Evolutionary conservation across 1,140 invertebrate genomes (phyloP).

Genomic region (Magallana ariakensis): DNA sequence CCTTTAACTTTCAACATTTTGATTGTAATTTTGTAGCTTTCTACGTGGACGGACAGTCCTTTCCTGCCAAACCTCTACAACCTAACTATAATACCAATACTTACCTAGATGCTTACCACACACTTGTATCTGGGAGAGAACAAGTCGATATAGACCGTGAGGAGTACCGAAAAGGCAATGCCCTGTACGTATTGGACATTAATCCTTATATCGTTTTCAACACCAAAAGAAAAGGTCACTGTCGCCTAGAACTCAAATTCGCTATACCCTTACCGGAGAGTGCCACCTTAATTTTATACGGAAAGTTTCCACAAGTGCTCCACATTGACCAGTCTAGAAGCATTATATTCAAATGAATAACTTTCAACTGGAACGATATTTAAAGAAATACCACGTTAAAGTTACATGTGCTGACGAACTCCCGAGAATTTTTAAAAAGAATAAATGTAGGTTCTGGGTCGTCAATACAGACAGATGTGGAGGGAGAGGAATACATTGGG

Average conservation of each 20-base stretch:
- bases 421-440: not conserved
- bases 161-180: constrained; percentile 5
- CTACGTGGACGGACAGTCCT: too few relatives aligned
- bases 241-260: constrained; percentile 46
- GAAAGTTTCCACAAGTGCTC: too few relatives aligned
- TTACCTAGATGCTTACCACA: constrained; percentile 42
- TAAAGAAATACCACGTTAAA: too few relatives aligned
- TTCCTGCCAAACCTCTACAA: constrained; percentile 43
- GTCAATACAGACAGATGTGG: too few relatives aligned
- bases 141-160: not conserved
- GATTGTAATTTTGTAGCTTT: too few relatives aligned
- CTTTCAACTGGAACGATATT: too few relatives aligned
- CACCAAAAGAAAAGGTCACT: constrained; percentile 43
- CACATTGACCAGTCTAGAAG: too few relatives aligned
- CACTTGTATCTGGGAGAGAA: not conserved
- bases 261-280: constrained; percentile 37
- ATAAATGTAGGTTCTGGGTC: constrained; percentile 21
- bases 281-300: too few relatives aligned
- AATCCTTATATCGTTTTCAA: constrained; percentile 43
- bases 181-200: constrained; percentile 45
- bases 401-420: too few relatives aligned
- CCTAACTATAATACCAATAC: not conserved
- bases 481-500: too few relatives aligned
- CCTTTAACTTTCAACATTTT: too few relatives aligned
- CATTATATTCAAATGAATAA: too few relatives aligned